A percentile compares a stretch with the other conserved stretches of the same genome.
phyloP scores from a whole-genome alignment of 2,888 invertebrate species.

The Diarsia brunnea region DNA sequence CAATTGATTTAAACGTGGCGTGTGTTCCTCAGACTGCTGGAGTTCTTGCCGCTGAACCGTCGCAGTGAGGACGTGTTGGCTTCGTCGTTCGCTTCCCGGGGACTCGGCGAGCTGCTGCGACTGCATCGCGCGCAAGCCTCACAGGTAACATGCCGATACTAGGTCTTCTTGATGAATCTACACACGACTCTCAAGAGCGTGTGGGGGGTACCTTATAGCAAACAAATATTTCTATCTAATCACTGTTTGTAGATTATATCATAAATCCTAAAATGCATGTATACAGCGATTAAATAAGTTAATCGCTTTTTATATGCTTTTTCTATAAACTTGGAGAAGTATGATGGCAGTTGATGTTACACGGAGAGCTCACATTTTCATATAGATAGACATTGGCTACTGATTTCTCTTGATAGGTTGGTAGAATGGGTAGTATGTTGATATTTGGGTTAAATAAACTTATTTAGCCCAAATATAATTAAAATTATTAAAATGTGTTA shows the following conservation, averaged over 20 bases:
- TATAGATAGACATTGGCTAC: not conserved
- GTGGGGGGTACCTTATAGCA: not conserved
- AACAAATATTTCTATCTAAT: too few relatives aligned
- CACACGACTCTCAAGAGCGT: not conserved
- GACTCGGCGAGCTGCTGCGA: constrained; percentile 95
- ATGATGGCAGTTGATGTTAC: too few relatives aligned
- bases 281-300: too few relatives aligned
- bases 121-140: constrained; percentile 96
- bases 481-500: too few relatives aligned
- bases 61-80: constrained; percentile 97
- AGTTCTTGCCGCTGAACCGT: constrained; percentile 98
- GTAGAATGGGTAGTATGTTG: not conserved
- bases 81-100: constrained; percentile 94
- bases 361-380: not conserved
- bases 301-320: too few relatives aligned
- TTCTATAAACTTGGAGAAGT: too few relatives aligned
- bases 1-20: not conserved
- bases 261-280: too few relatives aligned
- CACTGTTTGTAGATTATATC: too few relatives aligned
- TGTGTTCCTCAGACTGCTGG: constrained; percentile 93
- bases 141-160: constrained; percentile 84
- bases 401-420: not conserved
- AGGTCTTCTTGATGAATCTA: not conserved
- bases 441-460: not conserved
- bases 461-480: too few relatives aligned